Percentiles rank a stretch among this genome's conserved stretches.
phyloP scores from a whole-genome alignment of 2,113 vertebrate species.

The Sitta europaea region DNA sequence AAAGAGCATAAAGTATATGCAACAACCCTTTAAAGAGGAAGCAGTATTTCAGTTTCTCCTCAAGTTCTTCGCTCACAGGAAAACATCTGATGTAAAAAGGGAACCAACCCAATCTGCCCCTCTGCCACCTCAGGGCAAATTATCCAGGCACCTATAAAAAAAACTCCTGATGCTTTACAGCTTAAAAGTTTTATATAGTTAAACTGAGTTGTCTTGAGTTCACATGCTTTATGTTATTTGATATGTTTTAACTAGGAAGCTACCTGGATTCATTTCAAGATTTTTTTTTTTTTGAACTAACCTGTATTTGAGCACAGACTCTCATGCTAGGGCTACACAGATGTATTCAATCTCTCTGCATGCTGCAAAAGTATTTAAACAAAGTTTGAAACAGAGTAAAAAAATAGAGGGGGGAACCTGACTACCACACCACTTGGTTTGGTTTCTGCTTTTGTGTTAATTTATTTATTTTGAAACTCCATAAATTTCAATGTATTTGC shows the following conservation, averaged over 20 bases:
- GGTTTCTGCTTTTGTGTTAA: background rate
- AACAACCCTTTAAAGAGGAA: background rate
- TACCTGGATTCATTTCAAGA: background rate
- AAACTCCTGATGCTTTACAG: background rate
- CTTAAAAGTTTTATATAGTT: background rate
- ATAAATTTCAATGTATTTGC: background rate
- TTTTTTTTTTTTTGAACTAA: background rate
- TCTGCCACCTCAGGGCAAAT: background rate
- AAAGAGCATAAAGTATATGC: background rate
- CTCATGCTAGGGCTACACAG: background rate
- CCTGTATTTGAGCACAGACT: background rate
- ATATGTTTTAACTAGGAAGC: conserved; percentile 18
- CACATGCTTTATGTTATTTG: background rate
- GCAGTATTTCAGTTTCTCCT: background rate
- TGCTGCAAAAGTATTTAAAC: conserved; percentile 13
- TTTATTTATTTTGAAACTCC: background rate
- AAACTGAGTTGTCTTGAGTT: background rate
- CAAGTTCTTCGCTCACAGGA: background rate
- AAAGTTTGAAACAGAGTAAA: background rate
- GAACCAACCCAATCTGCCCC: background rate
- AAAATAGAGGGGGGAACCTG: background rate
- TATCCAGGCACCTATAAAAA: conserved; percentile 7
- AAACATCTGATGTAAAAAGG: background rate
- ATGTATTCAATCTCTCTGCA: conserved; percentile 25
- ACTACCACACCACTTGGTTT: background rate